Conservation (phyloP, 2,797 vertebrate species). For the Poeciliopsis presidionis region DNA sequence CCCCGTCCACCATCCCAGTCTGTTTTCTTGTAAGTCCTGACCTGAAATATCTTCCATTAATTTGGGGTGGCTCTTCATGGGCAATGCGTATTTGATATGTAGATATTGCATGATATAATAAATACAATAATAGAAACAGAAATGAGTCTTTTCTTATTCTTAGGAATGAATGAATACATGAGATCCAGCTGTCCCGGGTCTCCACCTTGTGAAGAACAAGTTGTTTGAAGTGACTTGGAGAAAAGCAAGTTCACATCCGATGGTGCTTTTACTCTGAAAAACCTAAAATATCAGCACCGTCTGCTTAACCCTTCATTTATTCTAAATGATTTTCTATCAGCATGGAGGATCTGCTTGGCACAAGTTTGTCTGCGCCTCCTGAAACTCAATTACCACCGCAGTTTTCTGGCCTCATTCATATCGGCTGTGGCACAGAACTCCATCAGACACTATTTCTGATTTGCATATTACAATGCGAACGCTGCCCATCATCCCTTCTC, state of each 20-base stretch:
- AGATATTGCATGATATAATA: neutral
- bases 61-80: neutral
- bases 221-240: neutral
- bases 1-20: neutral
- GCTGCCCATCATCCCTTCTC: constrained; percentile 76
- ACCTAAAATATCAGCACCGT: neutral
- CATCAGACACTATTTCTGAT: constrained; percentile 71
- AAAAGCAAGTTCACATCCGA: neutral
- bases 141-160: too few species aligned
- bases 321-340: neutral
- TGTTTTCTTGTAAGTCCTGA: neutral
- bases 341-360: neutral
- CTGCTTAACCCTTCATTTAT: neutral
- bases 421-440: constrained; percentile 64
- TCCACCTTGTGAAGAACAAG: too few species aligned
- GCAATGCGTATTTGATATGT: neutral
- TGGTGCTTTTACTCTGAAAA: neutral
- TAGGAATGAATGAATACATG: too few species aligned
- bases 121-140: too few species aligned
- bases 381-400: constrained; percentile 74
- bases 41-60: neutral
- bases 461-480: constrained; percentile 75
- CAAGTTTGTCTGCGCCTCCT: constrained; percentile 45
- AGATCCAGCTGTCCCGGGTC: too few species aligned
- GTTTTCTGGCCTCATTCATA: constrained; percentile 58